Percentiles rank a stretch among this genome's conserved stretches.
These are phyloP conservation scores for Lacerta agilis DNA, from an alignment of 2,797 vertebrate genomes.

Conservation along the genomic window DNA sequence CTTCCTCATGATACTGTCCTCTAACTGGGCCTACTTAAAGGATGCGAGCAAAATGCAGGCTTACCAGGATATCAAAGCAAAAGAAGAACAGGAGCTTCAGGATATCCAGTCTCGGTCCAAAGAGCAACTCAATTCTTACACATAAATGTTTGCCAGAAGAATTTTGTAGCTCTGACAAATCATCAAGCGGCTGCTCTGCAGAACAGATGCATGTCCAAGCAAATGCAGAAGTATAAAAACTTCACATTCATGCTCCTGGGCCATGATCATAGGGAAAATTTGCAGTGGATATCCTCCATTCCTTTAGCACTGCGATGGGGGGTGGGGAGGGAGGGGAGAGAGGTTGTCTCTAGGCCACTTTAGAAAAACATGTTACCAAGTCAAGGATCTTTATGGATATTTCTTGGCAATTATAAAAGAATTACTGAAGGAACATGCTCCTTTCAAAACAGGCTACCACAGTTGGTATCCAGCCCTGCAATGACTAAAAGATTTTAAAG, in stretches of 20 bases:
- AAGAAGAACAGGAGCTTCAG: slow-evolving; percentile 99
- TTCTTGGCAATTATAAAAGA: slow-evolving; percentile 35
- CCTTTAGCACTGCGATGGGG: slow-evolving; percentile 68
- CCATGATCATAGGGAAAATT: slow-evolving; percentile 78
- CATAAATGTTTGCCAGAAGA: slow-evolving; percentile 86
- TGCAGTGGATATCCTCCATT: slow-evolving; percentile 74
- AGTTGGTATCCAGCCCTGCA: slow-evolving; percentile 34
- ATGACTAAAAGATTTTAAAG: slow-evolving; percentile 31
- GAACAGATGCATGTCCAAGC: slow-evolving; percentile 86
- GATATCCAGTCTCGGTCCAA: slow-evolving; percentile 98
- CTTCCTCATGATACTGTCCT: slow-evolving; percentile 99
- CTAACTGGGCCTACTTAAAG: slow-evolving; percentile 99
- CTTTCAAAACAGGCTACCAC: neutral
- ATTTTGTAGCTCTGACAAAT: slow-evolving; percentile 84
- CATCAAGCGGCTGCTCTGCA: slow-evolving; percentile 83
- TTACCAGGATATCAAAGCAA: slow-evolving; percentile 99
- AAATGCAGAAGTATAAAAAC: slow-evolving; percentile 84
- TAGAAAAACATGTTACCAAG: slow-evolving; percentile 77
- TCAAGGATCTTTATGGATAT: slow-evolving; percentile 54
- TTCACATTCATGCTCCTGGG: slow-evolving; percentile 85
- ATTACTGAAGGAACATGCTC: accelerated
- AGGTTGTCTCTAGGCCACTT: slow-evolving; percentile 72
- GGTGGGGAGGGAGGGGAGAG: neutral
- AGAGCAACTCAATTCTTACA: slow-evolving; percentile 99
- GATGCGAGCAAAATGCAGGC: slow-evolving; percentile 99